Percentiles rank a stretch among this genome's conserved stretches.
Evolutionary conservation across 2,797 vertebrate species (phyloP).

Genomic region (Apogon hyalosoma): DNA sequence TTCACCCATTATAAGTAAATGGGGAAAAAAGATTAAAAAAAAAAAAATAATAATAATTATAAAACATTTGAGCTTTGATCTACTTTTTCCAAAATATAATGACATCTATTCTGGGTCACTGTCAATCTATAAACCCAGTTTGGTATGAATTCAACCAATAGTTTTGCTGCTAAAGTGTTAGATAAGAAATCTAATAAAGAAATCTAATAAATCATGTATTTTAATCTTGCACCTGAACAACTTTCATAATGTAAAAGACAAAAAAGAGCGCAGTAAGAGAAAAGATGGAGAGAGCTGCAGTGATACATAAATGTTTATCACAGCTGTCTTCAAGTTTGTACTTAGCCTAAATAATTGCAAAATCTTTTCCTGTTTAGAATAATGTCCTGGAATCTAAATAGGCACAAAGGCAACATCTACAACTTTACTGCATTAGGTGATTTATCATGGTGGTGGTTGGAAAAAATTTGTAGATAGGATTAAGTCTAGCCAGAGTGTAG

Average conservation of each 20-base stretch:
- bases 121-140: too few species aligned
- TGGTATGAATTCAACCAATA: too few species aligned
- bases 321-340: constrained; percentile 19
- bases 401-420: constrained; percentile 49
- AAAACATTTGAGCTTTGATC: too few species aligned
- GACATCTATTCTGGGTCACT: too few species aligned
- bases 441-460: constrained; percentile 46
- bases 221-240: constrained; percentile 20
- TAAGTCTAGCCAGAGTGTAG: constrained; percentile 25
- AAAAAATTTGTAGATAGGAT: constrained; percentile 57
- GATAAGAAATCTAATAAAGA: too few species aligned
- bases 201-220: not conserved
- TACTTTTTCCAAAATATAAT: too few species aligned
- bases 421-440: constrained; percentile 45
- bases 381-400: constrained; percentile 37
- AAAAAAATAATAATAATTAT: too few species aligned
- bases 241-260: constrained; percentile 1
- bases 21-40: too few species aligned
- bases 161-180: too few species aligned
- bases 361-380: constrained; percentile 37
- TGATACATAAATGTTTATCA: not conserved
- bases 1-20: too few species aligned
- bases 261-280: not conserved
- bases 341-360: constrained; percentile 16
- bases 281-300: not conserved